Conservation (phyloP, 2,888 invertebrate genomes). For the Colostygia pectinataria region DNA sequence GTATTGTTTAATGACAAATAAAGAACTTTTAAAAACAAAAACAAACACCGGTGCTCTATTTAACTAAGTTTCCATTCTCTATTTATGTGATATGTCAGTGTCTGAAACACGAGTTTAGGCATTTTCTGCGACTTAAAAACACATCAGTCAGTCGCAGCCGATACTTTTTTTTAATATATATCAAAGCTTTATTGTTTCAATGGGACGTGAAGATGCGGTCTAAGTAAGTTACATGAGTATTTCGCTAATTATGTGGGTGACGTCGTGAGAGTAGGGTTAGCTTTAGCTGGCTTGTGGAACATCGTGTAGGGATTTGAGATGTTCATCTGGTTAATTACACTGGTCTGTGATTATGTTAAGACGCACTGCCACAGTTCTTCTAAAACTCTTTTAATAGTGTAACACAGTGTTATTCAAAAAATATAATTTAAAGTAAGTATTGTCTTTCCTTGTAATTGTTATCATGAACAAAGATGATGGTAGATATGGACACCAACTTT, state of each 20-base stretch:
- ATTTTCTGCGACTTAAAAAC: not conserved
- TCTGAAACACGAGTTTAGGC: no score
- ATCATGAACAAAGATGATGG: no score
- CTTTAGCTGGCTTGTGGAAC: not conserved
- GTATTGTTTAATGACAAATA: no score
- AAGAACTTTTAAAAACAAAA: no score
- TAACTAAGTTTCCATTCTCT: no score
- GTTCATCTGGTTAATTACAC: not conserved
- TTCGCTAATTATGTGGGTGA: slow-evolving; percentile 7
- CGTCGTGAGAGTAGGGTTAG: not conserved
- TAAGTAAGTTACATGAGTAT: slow-evolving; percentile 8
- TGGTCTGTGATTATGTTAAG: no score
- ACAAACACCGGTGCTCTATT: no score
- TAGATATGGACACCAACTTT: no score
- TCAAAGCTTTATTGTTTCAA: slow-evolving; percentile 1
- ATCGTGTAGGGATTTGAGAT: not conserved
- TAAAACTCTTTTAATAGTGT: not conserved
- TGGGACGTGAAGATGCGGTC: slow-evolving; percentile 8
- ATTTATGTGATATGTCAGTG: no score
- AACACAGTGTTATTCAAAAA: no score
- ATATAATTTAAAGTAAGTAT: no score
- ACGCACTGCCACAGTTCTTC: not conserved
- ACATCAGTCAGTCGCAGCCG: not conserved
- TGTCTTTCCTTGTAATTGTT: no score
- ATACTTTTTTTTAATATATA: not conserved